phyloP scores from a whole-genome alignment of 2,113 vertebrate species.

The Gallinago paraguaiae region DNA sequence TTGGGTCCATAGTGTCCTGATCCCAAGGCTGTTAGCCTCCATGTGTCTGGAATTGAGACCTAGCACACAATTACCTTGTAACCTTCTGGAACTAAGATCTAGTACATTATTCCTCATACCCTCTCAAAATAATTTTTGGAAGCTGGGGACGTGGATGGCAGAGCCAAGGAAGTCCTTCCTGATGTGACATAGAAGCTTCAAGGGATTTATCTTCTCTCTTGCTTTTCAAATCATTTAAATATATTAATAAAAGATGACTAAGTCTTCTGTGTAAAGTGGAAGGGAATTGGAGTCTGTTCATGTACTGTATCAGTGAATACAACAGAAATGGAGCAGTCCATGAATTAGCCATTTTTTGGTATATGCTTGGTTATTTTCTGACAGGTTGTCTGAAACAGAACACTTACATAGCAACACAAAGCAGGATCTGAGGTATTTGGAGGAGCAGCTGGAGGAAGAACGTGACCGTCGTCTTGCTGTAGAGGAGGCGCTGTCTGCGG shows the following conservation, averaged over 20 bases:
- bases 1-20: neutral
- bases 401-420: constrained; percentile 73
- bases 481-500: constrained; percentile 57
- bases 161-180: neutral
- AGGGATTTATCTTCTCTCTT: neutral
- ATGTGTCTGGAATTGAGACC: neutral
- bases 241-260: neutral
- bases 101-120: neutral
- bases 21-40: neutral
- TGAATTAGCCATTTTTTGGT: neutral
- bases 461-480: constrained; percentile 77
- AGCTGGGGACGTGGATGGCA: neutral
- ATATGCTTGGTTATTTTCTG: neutral
- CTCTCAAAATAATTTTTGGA: neutral
- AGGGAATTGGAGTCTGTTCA: neutral
- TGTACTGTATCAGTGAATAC: neutral
- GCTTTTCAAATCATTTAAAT: neutral
- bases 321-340: neutral
- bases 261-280: neutral
- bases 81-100: neutral
- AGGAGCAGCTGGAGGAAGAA: constrained; percentile 84
- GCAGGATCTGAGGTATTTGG: constrained; percentile 70
- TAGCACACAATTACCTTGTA: neutral
- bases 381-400: constrained; percentile 83
- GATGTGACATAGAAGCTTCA: neutral